Percentiles rank a stretch among this genome's conserved stretches.
These are phyloP conservation scores for Drosophila recens DNA, from an alignment of 2,888 invertebrate genomes.

Conservation along the genomic window DNA sequence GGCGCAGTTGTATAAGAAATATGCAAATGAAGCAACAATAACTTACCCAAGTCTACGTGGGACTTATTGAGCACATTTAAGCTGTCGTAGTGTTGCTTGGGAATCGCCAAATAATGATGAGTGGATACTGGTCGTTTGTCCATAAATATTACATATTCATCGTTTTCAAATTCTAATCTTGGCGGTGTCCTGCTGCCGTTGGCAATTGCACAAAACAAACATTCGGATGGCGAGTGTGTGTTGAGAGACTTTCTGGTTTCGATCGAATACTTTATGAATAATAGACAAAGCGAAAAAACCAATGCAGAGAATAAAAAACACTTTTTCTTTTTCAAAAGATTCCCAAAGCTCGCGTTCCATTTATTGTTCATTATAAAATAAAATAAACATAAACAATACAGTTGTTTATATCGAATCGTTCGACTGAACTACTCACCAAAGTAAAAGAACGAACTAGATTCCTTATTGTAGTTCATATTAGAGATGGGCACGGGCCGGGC, in stretches of 20 bases:
- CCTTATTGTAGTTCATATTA: too few relatives aligned
- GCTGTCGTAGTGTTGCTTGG: conserved; percentile 91
- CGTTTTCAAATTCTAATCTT: conserved; percentile 90
- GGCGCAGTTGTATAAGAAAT: neutral
- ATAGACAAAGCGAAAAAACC: neutral
- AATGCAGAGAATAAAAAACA: conserved; percentile 15
- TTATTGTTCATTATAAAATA: conserved; percentile 29
- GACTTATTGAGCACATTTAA: conserved; percentile 88
- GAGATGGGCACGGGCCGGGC: too few relatives aligned
- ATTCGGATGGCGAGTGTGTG: conserved; percentile 80
- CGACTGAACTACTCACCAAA: too few relatives aligned
- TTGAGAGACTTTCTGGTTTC: neutral
- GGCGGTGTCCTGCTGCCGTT: conserved; percentile 87
- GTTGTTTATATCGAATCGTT: too few relatives aligned
- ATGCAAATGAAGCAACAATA: neutral
- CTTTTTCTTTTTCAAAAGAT: conserved; percentile 27
- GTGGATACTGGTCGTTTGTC: conserved; percentile 93
- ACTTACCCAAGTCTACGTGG: conserved; percentile 90
- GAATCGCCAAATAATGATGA: conserved; percentile 92
- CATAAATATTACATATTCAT: conserved; percentile 91
- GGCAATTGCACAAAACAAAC: conserved; percentile 92
- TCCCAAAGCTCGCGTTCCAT: neutral
- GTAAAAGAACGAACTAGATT: too few relatives aligned
- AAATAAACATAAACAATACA: conserved; percentile 16
- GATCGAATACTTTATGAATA: conserved; percentile 31